Conservation (phyloP, 2,797 vertebrate genomes). For the Hyperoplus immaculatus region DNA sequence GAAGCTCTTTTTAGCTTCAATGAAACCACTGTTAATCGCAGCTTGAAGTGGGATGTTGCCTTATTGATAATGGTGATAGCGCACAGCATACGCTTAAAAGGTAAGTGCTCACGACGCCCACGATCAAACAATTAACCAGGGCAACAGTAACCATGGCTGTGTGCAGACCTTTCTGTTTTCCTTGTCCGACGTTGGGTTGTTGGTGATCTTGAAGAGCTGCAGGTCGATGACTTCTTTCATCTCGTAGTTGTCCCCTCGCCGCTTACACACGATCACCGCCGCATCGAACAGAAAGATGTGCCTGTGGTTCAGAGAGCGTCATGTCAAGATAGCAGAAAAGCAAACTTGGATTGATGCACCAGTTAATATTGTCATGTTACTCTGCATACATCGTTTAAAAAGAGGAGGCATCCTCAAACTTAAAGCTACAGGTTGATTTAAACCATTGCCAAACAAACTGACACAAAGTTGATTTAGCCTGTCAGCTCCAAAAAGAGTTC, state of each 20-base stretch:
- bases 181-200: conserved; percentile 96
- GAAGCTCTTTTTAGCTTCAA: conserved; percentile 15
- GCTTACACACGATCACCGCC: conserved; percentile 95
- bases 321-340: background rate
- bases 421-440: background rate
- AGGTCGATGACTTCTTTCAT: conserved; percentile 99
- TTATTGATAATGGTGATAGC: conserved; percentile 25
- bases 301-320: conserved; percentile 74
- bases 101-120: conserved; percentile 15
- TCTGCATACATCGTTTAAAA: background rate
- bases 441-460: no score
- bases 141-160: no score
- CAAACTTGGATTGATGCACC: background rate
- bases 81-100: conserved; percentile 31
- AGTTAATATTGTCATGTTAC: background rate
- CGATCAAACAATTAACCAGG: no score
- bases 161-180: conserved; percentile 94
- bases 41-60: conserved; percentile 19
- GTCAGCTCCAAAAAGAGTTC: no score
- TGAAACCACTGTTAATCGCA: conserved; percentile 23
- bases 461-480: no score
- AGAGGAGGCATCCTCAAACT: background rate
- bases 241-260: conserved; percentile 96
- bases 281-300: conserved; percentile 98
- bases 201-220: conserved; percentile 96